These are phyloP conservation scores for Conops quadrifasciatus DNA, from an alignment of 2,888 invertebrate species.

Conservation along the genomic window DNA sequence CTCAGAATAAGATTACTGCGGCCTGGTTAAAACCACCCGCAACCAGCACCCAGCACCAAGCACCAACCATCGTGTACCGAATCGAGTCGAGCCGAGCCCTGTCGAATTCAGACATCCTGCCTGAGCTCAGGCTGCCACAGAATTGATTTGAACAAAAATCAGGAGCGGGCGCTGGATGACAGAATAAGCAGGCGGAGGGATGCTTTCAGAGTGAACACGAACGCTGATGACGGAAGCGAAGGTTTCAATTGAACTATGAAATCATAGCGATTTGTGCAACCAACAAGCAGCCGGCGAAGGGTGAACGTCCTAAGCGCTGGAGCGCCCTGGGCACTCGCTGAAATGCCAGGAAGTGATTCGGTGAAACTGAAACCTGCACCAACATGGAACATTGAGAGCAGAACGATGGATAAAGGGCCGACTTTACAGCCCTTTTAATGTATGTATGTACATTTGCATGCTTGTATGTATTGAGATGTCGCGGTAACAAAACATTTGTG, in stretches of 20 bases:
- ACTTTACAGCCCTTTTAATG: too few relatives aligned
- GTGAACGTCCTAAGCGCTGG: slow-evolving; percentile 2
- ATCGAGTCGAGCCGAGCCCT: background rate
- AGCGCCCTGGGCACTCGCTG: background rate
- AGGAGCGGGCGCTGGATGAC: too few relatives aligned
- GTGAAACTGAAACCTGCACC: slow-evolving; percentile 1
- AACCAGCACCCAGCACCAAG: slow-evolving; percentile 8
- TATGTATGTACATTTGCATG: too few relatives aligned
- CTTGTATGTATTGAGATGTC: background rate
- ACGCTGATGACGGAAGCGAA: slow-evolving; percentile 26
- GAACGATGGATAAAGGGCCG: background rate
- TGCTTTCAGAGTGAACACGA: background rate
- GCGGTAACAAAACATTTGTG: background rate
- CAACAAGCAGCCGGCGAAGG: slow-evolving; percentile 23
- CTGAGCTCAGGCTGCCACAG: too few relatives aligned
- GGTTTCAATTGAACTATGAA: slow-evolving; percentile 56
- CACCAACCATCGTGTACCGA: background rate
- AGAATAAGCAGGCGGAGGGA: too few relatives aligned
- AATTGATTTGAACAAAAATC: too few relatives aligned
- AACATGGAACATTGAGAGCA: slow-evolving; percentile 4
- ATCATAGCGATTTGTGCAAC: slow-evolving; percentile 60
- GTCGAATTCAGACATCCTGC: too few relatives aligned
- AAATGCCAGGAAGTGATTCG: background rate
- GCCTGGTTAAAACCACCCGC: slow-evolving; percentile 46
- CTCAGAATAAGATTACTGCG: slow-evolving; percentile 66